A percentile compares a stretch with the other conserved stretches of the same genome.
phyloP scores from a whole-genome alignment of 2,113 vertebrate genomes.

The Lagopus muta region DNA sequence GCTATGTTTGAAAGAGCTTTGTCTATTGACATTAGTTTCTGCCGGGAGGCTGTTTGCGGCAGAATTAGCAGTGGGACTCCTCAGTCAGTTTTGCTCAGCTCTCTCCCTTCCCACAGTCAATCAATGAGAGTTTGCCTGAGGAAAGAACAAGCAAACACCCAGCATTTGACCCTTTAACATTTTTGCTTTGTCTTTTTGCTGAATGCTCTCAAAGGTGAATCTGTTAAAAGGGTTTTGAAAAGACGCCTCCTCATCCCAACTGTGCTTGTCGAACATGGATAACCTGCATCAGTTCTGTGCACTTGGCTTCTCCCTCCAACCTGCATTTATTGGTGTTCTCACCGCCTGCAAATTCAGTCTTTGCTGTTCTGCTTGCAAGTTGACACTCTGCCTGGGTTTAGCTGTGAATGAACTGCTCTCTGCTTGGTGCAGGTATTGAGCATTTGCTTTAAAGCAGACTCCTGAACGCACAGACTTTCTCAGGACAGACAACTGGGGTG shows the following conservation, averaged over 20 bases:
- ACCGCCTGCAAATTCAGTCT: not conserved
- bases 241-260: slow-evolving; percentile 12
- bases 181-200: slow-evolving; percentile 14
- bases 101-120: not conserved
- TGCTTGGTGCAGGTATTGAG: not conserved
- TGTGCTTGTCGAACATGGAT: not conserved
- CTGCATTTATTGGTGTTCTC: not conserved
- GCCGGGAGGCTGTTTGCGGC: not conserved
- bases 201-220: slow-evolving; percentile 19
- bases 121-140: not conserved
- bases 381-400: not conserved
- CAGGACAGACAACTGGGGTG: rapidly evolving
- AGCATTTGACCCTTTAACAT: not conserved
- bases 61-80: not conserved
- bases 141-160: not conserved
- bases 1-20: not conserved
- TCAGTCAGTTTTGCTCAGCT: not conserved
- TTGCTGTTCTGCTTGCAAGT: not conserved
- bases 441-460: not conserved
- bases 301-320: slow-evolving; percentile 1
- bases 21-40: not conserved
- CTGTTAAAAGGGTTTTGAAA: slow-evolving; percentile 31
- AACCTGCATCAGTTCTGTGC: not conserved
- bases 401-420: not conserved
- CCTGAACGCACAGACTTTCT: not conserved